Evolutionary conservation across 1,140 invertebrate genomes (phyloP), one percentile per base, ranked within the genome.

Genomic region (Macrobrachium nipponense): DNA sequence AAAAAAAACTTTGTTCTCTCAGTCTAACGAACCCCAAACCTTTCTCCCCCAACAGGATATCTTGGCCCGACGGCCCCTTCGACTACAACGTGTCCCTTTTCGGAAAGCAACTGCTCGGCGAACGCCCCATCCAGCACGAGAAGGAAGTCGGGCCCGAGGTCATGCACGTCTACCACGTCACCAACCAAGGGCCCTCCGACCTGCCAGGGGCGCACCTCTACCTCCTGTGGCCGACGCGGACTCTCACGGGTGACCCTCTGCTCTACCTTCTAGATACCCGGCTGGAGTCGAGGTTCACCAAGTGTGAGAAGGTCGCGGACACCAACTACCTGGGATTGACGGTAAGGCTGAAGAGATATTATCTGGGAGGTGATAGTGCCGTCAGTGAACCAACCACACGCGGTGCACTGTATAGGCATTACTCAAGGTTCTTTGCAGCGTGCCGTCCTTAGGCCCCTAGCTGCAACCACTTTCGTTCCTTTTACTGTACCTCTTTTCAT

Each of bases 211-310:
- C 95, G 0, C 95, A 96, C 89, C 93, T 97, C 0, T 94, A 93
- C 86, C 94, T 98, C 59, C 92, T 97, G 77, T 97, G 96, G 96
- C 97, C 96, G 0, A 95, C 95, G n/a, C 68, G 88, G 36, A 89
- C 88, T 0, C 77, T 89, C 5, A 36, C 91, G 91, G 95, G 94
- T 7, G 95, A 97, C 81, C 94, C 95, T 82, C 91, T 98, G 0
- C 92, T 98, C 90, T 98, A 98, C 90, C 91, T 98, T 62, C 88
- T 97, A 17, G 96, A 97, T 62, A 94, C 96, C 86, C 97, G 96
- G 0, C 94, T 95, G 90, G 94, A 94, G 44, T 91, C 93, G 5
- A 95, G 95, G 6, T 93, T 94, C 11, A 93, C 96, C n/a, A 91
- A 91, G 73, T 97, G 96, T 90, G 94, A 95, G 70, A 89, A 92